These are phyloP conservation scores for Lethrus apterus DNA, from an alignment of 1,140 invertebrate genomes.

Conservation along the genomic window DNA sequence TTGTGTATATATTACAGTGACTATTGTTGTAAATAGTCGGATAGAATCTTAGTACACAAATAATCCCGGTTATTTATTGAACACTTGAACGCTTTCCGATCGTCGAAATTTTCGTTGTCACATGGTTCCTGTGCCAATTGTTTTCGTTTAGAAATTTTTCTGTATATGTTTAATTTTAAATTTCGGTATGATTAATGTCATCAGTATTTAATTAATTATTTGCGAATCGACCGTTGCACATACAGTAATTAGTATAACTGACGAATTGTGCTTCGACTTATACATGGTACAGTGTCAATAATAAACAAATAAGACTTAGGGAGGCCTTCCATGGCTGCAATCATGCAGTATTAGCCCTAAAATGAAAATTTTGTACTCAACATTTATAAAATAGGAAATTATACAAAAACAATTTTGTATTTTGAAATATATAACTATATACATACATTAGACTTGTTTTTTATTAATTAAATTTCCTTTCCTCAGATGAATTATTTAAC, in stretches of 20 bases:
- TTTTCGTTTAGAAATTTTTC: too few relatives aligned
- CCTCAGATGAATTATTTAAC: too few relatives aligned
- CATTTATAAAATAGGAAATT: slow-evolving; percentile 30
- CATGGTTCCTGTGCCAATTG: slow-evolving; percentile 3
- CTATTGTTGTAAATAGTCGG: slow-evolving; percentile 36
- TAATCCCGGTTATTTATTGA: slow-evolving; percentile 21
- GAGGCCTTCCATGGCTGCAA: slow-evolving; percentile 36
- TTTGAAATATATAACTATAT: slow-evolving; percentile 32
- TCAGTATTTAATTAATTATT: too few relatives aligned
- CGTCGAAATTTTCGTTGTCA: slow-evolving; percentile 19
- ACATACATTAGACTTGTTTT: slow-evolving; percentile 4
- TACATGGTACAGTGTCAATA: slow-evolving; percentile 24
- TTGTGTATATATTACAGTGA: slow-evolving; percentile 17
- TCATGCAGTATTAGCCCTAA: slow-evolving; percentile 35
- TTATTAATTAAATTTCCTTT: too few relatives aligned
- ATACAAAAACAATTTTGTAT: slow-evolving; percentile 37
- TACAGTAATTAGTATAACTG: slow-evolving; percentile 3
- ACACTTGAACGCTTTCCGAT: slow-evolving; percentile 12
- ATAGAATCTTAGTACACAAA: slow-evolving; percentile 10
- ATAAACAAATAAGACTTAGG: slow-evolving; percentile 36
- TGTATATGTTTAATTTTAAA: too few relatives aligned
- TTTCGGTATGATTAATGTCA: too few relatives aligned
- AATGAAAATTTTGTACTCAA: slow-evolving; percentile 30
- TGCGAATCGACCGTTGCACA: slow-evolving; percentile 3
- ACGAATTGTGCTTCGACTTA: too few relatives aligned